Base-by-base conservation (phyloP, 1,140 invertebrate genomes). In the Polypedilum vanderplanki region DNA sequence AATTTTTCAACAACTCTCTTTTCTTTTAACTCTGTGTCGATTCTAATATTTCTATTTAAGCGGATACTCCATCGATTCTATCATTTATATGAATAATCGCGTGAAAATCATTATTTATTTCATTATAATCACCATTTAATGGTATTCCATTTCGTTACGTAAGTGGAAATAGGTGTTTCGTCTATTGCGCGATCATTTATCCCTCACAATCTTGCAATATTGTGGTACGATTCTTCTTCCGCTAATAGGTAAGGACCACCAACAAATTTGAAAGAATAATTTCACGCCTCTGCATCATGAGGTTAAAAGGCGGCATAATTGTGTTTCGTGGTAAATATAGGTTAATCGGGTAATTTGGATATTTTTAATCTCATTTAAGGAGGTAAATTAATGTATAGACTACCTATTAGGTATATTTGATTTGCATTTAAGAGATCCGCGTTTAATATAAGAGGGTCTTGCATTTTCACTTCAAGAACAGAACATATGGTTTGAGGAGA, bases 391-490 rank as follows among this genome's bases (percentile, higher is more conserved):
- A 15, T 57, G 4, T n/a, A n/a, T n/a, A 57, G 15, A 12, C 15
- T 57, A n/a, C n/a, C 15, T 57, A 12, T 57, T n/a, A 57, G 46
- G 93, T n/a, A n/a, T n/a, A 75, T 90, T 95, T 78, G 93, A 95
- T 81, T n/a, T n/a, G n/a, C 90, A 93, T 82, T 84, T 95, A 20
- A 86, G 90, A 79, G 91, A 95, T 84, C 92, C 93, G 0, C 86
- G 91, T 57, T 85, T 94, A 40, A 95, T n/a, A n/a, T n/a, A 94
- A 81, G 94, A 94, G 94, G 95, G 95, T 78, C 87, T 96, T 82
- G 95, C 94, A 2, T 97, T 97, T 83, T 94, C 91, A 10, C 81
- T 97, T 77, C 88, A 94, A 84, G 96, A 98, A 81, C 88, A n/a
- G n/a, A n/a, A n/a, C n/a, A n/a, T n/a, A n/a, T n/a, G n/a, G n/a